Evolutionary conservation across 1,140 invertebrate genomes (phyloP).

Genomic region (Brachionus asplanchnoidis): DNA sequence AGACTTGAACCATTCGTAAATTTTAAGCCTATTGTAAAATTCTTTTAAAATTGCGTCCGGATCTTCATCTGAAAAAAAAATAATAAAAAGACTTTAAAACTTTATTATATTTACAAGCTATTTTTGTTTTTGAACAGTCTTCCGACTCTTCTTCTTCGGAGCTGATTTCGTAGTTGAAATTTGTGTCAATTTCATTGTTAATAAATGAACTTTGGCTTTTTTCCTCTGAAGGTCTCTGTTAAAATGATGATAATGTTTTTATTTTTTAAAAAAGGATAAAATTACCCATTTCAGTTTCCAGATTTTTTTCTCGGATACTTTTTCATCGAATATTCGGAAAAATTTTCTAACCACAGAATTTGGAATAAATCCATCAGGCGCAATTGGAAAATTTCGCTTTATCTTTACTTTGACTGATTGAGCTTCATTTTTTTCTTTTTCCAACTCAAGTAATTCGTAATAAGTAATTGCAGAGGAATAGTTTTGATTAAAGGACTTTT

Average conservation of each 20-base stretch:
- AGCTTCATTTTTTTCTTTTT: background rate
- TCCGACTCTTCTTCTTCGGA: conserved; percentile 12
- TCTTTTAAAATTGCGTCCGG: background rate
- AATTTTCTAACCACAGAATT: conserved; percentile 29
- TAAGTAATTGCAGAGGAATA: background rate
- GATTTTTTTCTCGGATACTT: conserved; percentile 24
- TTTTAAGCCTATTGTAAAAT: background rate
- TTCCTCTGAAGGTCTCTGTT: background rate
- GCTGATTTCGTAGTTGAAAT: background rate
- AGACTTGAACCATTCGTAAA: background rate
- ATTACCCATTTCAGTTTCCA: conserved; percentile 37
- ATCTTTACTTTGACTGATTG: conserved; percentile 27
- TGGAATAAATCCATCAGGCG: conserved; percentile 33
- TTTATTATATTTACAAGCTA: background rate
- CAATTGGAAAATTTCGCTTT: conserved; percentile 36
- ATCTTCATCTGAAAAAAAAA: background rate
- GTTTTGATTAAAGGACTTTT: background rate
- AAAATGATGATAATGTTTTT: background rate
- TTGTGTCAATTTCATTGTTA: background rate
- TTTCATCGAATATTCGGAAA: conserved; percentile 31
- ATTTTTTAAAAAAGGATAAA: background rate
- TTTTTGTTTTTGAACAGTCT: background rate
- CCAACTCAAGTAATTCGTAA: conserved; percentile 4
- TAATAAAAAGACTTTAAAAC: background rate
- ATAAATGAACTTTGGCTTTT: background rate